These are phyloP conservation scores for Netelia inedita DNA, from an alignment of 2,888 invertebrate genomes.

Conservation along the genomic window DNA sequence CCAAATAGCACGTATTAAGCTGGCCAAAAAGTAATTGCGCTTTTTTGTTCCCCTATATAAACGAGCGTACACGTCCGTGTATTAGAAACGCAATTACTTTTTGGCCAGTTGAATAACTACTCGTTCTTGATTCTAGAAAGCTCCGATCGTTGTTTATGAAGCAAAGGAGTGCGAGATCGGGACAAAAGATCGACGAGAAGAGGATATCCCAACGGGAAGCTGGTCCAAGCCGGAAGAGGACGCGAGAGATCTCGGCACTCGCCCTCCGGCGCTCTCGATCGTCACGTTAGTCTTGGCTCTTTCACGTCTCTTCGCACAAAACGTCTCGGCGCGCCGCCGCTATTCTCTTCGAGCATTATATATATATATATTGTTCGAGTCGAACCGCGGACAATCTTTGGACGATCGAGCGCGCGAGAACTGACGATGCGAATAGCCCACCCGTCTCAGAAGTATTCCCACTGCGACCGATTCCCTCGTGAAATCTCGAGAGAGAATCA, in stretches of 20 bases:
- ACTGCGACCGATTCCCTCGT: conserved; percentile 27
- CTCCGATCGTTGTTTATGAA: not conserved
- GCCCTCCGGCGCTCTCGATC: conserved; percentile 6
- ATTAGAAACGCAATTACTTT: no score
- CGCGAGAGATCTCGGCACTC: conserved; percentile 15
- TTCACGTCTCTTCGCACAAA: conserved; percentile 37
- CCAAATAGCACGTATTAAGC: no score
- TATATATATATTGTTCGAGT: conserved; percentile 5
- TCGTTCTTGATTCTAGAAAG: no score
- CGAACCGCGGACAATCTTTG: conserved; percentile 46
- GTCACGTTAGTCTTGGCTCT: conserved; percentile 14
- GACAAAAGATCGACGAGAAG: conserved; percentile 32
- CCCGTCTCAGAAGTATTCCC: conserved; percentile 28
- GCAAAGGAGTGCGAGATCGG: conserved; percentile 22
- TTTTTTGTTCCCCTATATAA: no score
- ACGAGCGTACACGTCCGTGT: no score
- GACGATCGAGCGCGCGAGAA: conserved; percentile 36
- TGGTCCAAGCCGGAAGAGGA: not conserved
- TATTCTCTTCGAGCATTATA: conserved; percentile 30
- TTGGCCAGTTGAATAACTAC: no score
- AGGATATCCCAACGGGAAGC: not conserved
- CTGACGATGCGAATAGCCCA: conserved; percentile 39
- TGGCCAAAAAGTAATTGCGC: no score
- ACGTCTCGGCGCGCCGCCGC: not conserved
- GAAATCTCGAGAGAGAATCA: conserved; percentile 32